Percentiles rank a stretch among this genome's conserved stretches.
Evolutionary conservation across 2,797 vertebrate genomes (phyloP).

Genomic region (Gobionotothen gibberifrons): DNA sequence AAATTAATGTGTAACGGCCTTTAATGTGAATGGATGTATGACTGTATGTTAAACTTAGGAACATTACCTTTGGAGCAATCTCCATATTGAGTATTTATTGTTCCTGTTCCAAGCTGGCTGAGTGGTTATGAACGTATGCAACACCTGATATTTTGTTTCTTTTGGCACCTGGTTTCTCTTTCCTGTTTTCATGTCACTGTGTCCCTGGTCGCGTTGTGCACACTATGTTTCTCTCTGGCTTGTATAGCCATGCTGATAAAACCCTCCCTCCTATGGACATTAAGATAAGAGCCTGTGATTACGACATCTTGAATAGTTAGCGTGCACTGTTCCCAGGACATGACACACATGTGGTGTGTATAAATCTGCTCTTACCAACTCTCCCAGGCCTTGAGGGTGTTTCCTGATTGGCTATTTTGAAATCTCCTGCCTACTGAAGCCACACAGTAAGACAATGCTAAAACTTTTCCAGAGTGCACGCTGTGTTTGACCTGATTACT

Average conservation of each 20-base stretch:
- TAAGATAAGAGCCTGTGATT: conserved; percentile 76
- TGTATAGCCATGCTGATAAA: conserved; percentile 72
- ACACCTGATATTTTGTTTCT: conserved; percentile 53
- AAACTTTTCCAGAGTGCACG: conserved; percentile 45
- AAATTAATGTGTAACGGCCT: no score
- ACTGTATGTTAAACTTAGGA: conserved; percentile 15
- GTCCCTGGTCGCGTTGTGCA: conserved; percentile 55
- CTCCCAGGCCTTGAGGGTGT: conserved; percentile 28
- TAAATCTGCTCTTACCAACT: conserved; percentile 46
- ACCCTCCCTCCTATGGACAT: conserved; percentile 57
- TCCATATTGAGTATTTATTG: conserved; percentile 12
- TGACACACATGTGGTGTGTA: conserved; percentile 31
- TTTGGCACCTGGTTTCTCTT: conserved; percentile 36
- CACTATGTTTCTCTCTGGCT: conserved; percentile 55
- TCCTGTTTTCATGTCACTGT: conserved; percentile 65
- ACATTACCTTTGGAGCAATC: conserved; percentile 4
- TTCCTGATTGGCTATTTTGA: conserved; percentile 56
- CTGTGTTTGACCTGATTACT: conserved; percentile 41
- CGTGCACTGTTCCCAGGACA: conserved; percentile 39
- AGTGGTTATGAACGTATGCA: conserved; percentile 15
- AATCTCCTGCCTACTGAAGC: conserved; percentile 34
- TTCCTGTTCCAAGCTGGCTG: conserved; percentile 15
- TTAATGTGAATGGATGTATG: not conserved
- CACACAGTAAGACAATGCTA: conserved; percentile 45
- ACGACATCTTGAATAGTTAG: conserved; percentile 57